Evolutionary conservation across 2,797 vertebrate species (phyloP).

Genomic region (Tokudaia tokunoshimensis): DNA sequence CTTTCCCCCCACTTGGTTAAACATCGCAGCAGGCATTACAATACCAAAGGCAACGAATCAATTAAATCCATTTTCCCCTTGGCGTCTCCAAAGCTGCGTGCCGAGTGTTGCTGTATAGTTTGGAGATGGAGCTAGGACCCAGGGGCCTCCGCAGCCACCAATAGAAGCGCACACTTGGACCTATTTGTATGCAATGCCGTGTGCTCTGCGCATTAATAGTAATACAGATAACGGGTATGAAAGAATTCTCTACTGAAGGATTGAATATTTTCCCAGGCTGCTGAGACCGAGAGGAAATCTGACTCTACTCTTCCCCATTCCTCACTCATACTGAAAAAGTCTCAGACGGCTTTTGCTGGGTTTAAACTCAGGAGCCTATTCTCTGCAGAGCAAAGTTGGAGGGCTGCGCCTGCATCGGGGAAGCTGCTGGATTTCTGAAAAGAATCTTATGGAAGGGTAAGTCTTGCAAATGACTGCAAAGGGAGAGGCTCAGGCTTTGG

Average conservation of each 20-base stretch:
- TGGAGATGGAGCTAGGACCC: slow-evolving; percentile 93
- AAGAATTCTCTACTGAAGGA: slow-evolving; percentile 89
- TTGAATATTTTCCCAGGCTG: slow-evolving; percentile 84
- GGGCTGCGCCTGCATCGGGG: slow-evolving; percentile 86
- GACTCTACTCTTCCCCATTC: slow-evolving; percentile 55
- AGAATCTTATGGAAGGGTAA: slow-evolving; percentile 90
- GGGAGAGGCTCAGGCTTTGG: background rate
- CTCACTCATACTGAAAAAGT: slow-evolving; percentile 78
- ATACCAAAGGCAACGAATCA: slow-evolving; percentile 86
- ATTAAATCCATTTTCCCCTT: slow-evolving; percentile 77
- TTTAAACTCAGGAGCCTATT: slow-evolving; percentile 78
- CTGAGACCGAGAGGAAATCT: slow-evolving; percentile 83
- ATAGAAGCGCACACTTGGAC: slow-evolving; percentile 88
- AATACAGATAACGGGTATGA: slow-evolving; percentile 88
- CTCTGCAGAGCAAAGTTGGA: slow-evolving; percentile 92
- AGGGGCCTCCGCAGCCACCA: slow-evolving; percentile 88
- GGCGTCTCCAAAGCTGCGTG: slow-evolving; percentile 74
- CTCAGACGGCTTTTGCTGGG: slow-evolving; percentile 74
- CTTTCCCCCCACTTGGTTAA: slow-evolving; percentile 58
- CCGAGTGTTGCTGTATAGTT: slow-evolving; percentile 84
- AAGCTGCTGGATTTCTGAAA: slow-evolving; percentile 88
- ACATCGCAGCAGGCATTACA: slow-evolving; percentile 76
- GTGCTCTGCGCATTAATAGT: slow-evolving; percentile 90
- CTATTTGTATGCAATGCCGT: slow-evolving; percentile 91
- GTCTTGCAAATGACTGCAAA: slow-evolving; percentile 78